Evolutionary conservation across 2,888 invertebrate species (phyloP).

Genomic region (Lottia gigantea): DNA sequence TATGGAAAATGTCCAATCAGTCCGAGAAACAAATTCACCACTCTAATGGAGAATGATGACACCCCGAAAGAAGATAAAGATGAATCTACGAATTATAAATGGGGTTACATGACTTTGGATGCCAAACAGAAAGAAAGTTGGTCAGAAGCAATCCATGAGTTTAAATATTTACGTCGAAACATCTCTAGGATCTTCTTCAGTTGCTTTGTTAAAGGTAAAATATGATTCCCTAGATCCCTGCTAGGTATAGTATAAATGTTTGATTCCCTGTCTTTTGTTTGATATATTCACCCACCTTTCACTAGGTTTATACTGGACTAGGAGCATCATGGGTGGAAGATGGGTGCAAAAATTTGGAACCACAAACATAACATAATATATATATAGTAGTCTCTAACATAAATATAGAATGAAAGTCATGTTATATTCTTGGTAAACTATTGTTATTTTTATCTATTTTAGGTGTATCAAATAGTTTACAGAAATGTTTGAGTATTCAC

Average conservation of each 20-base stretch:
- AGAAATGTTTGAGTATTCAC: conserved; percentile 73
- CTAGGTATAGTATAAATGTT: too few species aligned
- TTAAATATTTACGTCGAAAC: conserved; percentile 74
- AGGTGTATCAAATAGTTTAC: conserved; percentile 72
- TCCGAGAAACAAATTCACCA: conserved; percentile 26
- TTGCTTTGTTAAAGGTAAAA: conserved; percentile 73
- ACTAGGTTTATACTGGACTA: too few species aligned
- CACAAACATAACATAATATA: not conserved
- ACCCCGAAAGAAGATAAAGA: conserved; percentile 25
- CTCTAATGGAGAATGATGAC: conserved; percentile 30
- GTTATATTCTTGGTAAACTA: not conserved
- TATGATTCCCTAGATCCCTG: not conserved
- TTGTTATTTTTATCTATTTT: conserved; percentile 16
- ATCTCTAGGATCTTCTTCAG: conserved; percentile 74
- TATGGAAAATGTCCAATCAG: conserved; percentile 30
- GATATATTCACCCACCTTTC: too few species aligned
- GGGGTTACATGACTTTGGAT: conserved; percentile 44
- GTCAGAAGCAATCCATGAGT: conserved; percentile 54
- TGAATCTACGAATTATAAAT: conserved; percentile 22
- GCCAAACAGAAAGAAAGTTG: conserved; percentile 50
- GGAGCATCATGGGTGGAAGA: too few species aligned
- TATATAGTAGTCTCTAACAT: not conserved
- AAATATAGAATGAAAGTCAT: not conserved
- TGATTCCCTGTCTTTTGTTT: too few species aligned
- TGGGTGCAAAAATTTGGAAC: too few species aligned